Percentiles rank a stretch among this genome's conserved stretches.
Conservation (phyloP, 1,140 invertebrate species). For the Rhynchophorus ferrugineus region DNA sequence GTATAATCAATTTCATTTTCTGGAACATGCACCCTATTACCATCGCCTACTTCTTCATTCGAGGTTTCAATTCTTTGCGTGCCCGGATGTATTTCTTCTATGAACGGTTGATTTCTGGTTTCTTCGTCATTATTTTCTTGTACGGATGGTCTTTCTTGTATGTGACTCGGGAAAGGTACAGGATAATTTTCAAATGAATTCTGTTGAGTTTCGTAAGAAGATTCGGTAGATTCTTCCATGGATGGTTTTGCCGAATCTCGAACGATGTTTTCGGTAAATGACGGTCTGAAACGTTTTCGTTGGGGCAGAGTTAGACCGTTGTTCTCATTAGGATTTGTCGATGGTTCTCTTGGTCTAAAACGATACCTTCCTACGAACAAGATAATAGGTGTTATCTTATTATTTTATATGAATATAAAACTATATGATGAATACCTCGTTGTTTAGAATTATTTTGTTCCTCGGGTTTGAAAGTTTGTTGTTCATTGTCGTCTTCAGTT, state of each 20-base stretch:
- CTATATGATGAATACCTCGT: conserved; percentile 7
- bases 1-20: conserved; percentile 35
- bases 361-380: conserved; percentile 9
- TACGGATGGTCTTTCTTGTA: neutral
- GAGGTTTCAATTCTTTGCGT: conserved; percentile 1
- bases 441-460: conserved; percentile 5
- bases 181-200: conserved; percentile 6
- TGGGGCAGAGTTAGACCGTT: neutral
- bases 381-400: neutral
- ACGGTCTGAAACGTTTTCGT: conserved; percentile 11
- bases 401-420: neutral
- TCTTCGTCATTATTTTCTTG: neutral
- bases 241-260: conserved; percentile 3
- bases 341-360: conserved; percentile 9
- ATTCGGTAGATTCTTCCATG: conserved; percentile 13
- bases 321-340: neutral
- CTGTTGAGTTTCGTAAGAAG: conserved; percentile 8
- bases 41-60: too few relatives aligned
- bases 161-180: neutral
- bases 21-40: conserved; percentile 9
- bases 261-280: neutral
- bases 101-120: conserved; percentile 9
- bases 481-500: neutral
- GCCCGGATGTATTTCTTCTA: conserved; percentile 10
- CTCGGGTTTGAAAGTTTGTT: neutral